These are phyloP conservation scores for Pollimyrus isidori DNA, from an alignment of 2,113 vertebrate genomes.

Conservation along the genomic window DNA sequence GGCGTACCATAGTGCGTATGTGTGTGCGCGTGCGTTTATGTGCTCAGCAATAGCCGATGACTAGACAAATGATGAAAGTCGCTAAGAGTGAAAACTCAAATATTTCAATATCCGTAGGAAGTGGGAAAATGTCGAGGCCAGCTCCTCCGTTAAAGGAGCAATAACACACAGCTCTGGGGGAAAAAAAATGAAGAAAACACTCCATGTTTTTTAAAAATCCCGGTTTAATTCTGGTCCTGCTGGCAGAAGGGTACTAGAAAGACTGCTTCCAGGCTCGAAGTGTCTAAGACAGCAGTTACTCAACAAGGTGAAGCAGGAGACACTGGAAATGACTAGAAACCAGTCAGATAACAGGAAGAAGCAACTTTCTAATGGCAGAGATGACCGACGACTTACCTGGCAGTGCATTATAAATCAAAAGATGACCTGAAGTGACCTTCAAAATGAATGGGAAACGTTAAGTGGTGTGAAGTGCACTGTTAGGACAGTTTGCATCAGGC, in stretches of 20 bases:
- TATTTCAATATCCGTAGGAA: not conserved
- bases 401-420: too few relatives aligned
- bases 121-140: not conserved
- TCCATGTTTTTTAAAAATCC: not conserved
- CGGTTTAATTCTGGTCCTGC: not conserved
- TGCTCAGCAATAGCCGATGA: not conserved
- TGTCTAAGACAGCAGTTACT: not conserved
- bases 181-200: not conserved
- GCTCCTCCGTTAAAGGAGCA: not conserved
- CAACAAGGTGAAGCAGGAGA: not conserved
- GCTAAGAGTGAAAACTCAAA: not conserved
- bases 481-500: too few relatives aligned
- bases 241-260: not conserved
- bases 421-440: too few relatives aligned
- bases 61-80: not conserved
- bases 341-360: not conserved
- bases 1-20: not conserved
- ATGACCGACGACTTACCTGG: too few relatives aligned
- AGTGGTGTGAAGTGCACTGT: too few relatives aligned
- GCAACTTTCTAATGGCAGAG: not conserved
- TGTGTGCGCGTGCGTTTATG: not conserved
- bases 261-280: not conserved
- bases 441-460: too few relatives aligned
- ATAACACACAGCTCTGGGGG: not conserved
- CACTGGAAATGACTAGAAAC: not conserved